A percentile compares a stretch with the other conserved stretches of the same genome.
phyloP scores from a whole-genome alignment of 2,888 invertebrate species.

The Erebia aethiops region DNA sequence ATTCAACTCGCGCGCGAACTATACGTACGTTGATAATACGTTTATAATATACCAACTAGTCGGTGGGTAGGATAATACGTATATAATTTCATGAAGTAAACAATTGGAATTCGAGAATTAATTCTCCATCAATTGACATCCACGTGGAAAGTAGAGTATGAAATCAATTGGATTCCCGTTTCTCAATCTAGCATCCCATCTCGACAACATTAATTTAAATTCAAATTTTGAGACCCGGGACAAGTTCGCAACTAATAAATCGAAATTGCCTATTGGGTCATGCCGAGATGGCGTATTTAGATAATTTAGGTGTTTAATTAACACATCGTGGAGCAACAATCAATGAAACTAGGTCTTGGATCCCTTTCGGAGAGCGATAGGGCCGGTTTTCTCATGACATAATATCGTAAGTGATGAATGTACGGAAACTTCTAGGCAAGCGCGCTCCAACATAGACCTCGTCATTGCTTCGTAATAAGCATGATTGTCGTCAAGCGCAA shows the following conservation, averaged over 20 bases:
- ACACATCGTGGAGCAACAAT: slow-evolving; percentile 37
- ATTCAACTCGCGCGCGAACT: too few relatives aligned
- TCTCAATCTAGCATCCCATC: slow-evolving; percentile 32
- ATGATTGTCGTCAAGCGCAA: too few relatives aligned
- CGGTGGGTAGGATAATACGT: too few relatives aligned
- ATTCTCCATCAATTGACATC: slow-evolving; percentile 21
- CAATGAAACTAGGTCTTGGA: slow-evolving; percentile 2
- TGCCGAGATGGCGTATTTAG: slow-evolving; percentile 39
- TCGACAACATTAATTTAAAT: slow-evolving; percentile 39
- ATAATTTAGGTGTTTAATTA: slow-evolving; percentile 45
- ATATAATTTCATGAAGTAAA: background rate
- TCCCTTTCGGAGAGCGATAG: background rate
- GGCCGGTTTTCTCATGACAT: too few relatives aligned
- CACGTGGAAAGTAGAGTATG: slow-evolving; percentile 28
- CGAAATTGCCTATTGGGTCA: slow-evolving; percentile 44
- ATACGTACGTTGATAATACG: too few relatives aligned
- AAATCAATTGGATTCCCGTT: slow-evolving; percentile 34
- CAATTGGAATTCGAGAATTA: slow-evolving; percentile 19
- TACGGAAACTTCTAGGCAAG: too few relatives aligned
- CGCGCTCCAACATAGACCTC: too few relatives aligned
- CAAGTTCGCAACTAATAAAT: slow-evolving; percentile 44
- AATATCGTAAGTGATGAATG: too few relatives aligned
- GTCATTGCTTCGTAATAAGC: too few relatives aligned
- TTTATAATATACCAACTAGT: too few relatives aligned
- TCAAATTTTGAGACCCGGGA: slow-evolving; percentile 37